Percentiles rank a stretch among this genome's conserved stretches.
Conservation (phyloP, 2,797 vertebrate genomes). For the Hyperoplus immaculatus region DNA sequence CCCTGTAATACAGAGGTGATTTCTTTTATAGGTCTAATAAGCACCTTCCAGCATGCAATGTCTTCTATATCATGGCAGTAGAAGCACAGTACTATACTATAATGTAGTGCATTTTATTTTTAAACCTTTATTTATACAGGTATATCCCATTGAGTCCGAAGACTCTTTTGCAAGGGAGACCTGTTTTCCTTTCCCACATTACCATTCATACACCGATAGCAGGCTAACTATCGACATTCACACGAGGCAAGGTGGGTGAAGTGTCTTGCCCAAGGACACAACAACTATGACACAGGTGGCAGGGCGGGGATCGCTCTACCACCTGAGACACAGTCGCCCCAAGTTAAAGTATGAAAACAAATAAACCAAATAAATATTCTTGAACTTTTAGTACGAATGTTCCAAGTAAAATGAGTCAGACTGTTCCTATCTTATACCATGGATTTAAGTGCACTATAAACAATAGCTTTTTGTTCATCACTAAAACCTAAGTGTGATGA, state of each 20-base stretch:
- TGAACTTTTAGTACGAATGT: neutral
- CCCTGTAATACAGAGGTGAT: conserved; percentile 25
- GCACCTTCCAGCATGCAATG: neutral
- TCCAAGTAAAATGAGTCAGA: neutral
- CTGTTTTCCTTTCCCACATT: too few relatives aligned
- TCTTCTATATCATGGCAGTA: neutral
- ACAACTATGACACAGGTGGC: too few relatives aligned
- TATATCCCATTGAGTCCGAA: too few relatives aligned
- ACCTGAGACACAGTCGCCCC: too few relatives aligned
- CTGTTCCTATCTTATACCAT: neutral
- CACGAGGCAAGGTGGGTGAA: too few relatives aligned
- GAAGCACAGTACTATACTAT: neutral
- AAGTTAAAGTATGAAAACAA: neutral
- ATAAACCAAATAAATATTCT: neutral
- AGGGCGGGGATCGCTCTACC: too few relatives aligned
- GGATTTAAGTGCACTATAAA: neutral
- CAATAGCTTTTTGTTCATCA: neutral
- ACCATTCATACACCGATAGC: too few relatives aligned
- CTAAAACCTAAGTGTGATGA: neutral
- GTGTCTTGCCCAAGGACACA: too few relatives aligned
- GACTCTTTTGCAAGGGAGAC: too few relatives aligned
- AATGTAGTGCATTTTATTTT: neutral
- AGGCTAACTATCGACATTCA: too few relatives aligned
- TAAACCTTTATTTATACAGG: too few relatives aligned
- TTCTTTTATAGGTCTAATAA: conserved; percentile 4